Percentiles rank a stretch among this genome's conserved stretches.
Evolutionary conservation across 2,797 vertebrate species (phyloP).

Genomic region (Cyclura pinguis): DNA sequence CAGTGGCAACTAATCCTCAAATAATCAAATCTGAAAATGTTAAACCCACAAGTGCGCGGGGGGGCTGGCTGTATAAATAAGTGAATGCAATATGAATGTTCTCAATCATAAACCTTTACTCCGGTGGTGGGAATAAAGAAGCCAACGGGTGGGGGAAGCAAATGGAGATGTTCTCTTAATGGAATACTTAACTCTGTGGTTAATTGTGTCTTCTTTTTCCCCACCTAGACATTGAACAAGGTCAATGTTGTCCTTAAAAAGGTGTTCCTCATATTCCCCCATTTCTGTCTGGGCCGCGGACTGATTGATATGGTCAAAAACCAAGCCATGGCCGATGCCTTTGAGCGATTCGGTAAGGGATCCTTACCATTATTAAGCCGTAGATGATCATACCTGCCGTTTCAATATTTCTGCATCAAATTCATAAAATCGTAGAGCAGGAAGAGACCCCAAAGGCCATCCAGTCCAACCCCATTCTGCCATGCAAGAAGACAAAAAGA

Average conservation of each 20-base stretch:
- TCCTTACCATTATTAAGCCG: rapidly evolving
- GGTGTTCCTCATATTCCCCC: constrained; percentile 93
- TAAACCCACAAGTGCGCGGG: no score
- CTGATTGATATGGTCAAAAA: constrained; percentile 96
- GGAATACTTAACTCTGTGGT: background rate
- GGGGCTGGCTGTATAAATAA: no score
- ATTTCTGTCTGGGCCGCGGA: constrained; percentile 94
- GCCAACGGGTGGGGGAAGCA: no score
- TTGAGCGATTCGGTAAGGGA: constrained; percentile 87
- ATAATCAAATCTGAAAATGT: no score
- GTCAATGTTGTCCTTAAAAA: constrained; percentile 90
- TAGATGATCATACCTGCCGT: rapidly evolving
- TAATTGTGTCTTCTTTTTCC: background rate
- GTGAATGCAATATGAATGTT: background rate
- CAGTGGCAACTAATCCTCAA: no score
- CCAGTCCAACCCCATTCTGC: no score
- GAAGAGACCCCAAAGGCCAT: no score
- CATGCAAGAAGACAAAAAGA: no score
- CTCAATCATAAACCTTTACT: background rate
- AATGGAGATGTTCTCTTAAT: no score
- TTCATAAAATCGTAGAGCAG: background rate
- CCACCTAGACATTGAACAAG: constrained; percentile 84
- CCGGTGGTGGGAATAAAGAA: background rate
- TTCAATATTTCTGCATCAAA: background rate
- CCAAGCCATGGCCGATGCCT: constrained; percentile 90